Conservation (phyloP, 2,113 vertebrate genomes). For the Holacanthus passer region DNA sequence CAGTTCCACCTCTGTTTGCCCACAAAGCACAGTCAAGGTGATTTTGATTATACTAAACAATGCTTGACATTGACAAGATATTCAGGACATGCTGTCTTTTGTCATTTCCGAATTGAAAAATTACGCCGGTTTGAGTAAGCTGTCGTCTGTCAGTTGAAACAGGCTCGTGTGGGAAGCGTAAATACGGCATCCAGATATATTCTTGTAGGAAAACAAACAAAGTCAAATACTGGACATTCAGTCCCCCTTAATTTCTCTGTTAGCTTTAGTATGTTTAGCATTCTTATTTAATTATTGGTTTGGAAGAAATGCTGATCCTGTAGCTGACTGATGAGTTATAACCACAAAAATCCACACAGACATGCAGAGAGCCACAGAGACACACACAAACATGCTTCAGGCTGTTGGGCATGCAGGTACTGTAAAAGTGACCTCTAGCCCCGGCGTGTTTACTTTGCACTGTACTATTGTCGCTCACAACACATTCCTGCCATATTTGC, state of each 20-base stretch:
- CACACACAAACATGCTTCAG: conserved; percentile 7
- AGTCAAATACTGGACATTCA: conserved; percentile 45
- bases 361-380: neutral
- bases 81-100: conserved; percentile 56
- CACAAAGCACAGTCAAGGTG: conserved; percentile 72
- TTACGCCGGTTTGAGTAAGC: conserved; percentile 51
- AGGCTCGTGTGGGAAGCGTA: neutral
- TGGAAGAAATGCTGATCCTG: conserved; percentile 40
- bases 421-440: conserved; percentile 42
- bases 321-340: conserved; percentile 41
- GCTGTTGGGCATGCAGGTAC: conserved; percentile 32
- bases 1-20: conserved; percentile 66
- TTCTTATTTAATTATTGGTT: conserved; percentile 63
- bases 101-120: conserved; percentile 51
- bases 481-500: conserved; percentile 68
- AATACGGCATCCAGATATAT: conserved; percentile 5
- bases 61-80: conserved; percentile 70
- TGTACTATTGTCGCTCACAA: conserved; percentile 56
- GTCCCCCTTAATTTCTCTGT: conserved; percentile 32
- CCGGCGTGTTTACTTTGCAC: conserved; percentile 42
- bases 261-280: conserved; percentile 47
- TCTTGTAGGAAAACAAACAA: conserved; percentile 24
- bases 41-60: conserved; percentile 72
- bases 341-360: conserved; percentile 31
- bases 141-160: conserved; percentile 48